Evolutionary conservation across 1,140 invertebrate genomes (phyloP).

Genomic region (Drosophila rhopaloa): DNA sequence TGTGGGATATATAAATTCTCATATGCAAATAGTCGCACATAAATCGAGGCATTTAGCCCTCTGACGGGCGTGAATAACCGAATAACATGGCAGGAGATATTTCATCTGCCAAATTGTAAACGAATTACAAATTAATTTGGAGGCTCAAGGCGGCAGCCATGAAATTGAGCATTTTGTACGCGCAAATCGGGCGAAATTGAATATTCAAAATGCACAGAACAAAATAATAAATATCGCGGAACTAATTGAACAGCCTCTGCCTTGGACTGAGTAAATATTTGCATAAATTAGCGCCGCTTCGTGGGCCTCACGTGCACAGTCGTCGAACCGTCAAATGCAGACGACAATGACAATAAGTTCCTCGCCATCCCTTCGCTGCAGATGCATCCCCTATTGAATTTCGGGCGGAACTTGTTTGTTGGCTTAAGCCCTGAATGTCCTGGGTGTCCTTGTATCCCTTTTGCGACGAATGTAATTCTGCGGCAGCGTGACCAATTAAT

Average conservation of each 20-base stretch:
- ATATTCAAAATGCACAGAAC: constrained; percentile 73
- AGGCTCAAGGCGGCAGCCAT: constrained; percentile 55
- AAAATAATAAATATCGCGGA: constrained; percentile 84
- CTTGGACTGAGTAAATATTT: constrained; percentile 67
- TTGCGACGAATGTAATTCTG: constrained; percentile 69
- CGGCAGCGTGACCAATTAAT: constrained; percentile 84
- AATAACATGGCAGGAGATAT: constrained; percentile 38
- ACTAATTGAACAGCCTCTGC: constrained; percentile 74
- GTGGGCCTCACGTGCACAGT: constrained; percentile 66
- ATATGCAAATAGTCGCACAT: constrained; percentile 63
- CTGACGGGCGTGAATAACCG: constrained; percentile 42
- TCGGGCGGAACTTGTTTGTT: constrained; percentile 57
- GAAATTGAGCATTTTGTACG: constrained; percentile 57
- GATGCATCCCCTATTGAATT: constrained; percentile 58
- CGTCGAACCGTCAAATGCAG: constrained; percentile 69
- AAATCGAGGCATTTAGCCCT: constrained; percentile 54
- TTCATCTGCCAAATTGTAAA: constrained; percentile 74
- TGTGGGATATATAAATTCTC: background rate
- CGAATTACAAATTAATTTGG: constrained; percentile 81
- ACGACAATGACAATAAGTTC: constrained; percentile 72
- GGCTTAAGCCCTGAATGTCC: constrained; percentile 58
- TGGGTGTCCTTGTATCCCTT: constrained; percentile 37
- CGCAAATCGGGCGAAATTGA: constrained; percentile 65
- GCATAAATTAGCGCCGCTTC: constrained; percentile 79
- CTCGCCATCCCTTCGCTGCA: constrained; percentile 12